Percentiles rank a stretch among this genome's conserved stretches.
Conservation (phyloP, 2,113 vertebrate species). For the Gasterosteus aculeatus region DNA sequence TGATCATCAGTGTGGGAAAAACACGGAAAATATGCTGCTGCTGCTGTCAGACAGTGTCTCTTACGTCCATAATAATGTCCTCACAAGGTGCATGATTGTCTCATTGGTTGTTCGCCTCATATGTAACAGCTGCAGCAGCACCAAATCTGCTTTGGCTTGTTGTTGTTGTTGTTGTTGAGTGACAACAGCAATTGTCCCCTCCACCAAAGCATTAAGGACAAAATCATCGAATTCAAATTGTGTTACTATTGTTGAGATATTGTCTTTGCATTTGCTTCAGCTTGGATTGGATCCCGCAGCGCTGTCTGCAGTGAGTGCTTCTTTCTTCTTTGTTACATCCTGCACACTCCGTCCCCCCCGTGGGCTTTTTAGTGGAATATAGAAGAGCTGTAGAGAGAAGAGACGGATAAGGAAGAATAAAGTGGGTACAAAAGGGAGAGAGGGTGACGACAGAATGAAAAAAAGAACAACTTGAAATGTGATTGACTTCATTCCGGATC, state of each 20-base stretch:
- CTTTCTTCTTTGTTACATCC: conserved; percentile 35
- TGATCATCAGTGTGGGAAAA: neutral
- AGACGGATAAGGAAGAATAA: conserved; percentile 8
- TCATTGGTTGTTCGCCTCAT: conserved; percentile 9
- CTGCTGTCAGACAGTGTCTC: conserved; percentile 42
- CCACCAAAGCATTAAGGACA: conserved; percentile 60
- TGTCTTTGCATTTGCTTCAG: conserved; percentile 64
- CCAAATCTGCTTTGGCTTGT: conserved; percentile 51
- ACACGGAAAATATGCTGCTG: conserved; percentile 15
- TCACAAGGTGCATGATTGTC: conserved; percentile 51
- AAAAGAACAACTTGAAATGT: conserved; percentile 38
- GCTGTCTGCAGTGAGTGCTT: conserved; percentile 25
- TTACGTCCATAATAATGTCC: conserved; percentile 68
- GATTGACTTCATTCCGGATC: conserved; percentile 55
- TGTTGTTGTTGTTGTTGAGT: conserved; percentile 48
- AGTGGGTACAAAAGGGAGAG: neutral
- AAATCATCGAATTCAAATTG: conserved; percentile 63
- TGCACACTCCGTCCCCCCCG: neutral
- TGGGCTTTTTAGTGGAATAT: conserved; percentile 29
- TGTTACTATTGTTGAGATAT: conserved; percentile 44
- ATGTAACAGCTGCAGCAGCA: conserved; percentile 21
- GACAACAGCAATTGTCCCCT: conserved; percentile 23
- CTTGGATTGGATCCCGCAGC: conserved; percentile 52
- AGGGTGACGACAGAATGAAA: neutral
- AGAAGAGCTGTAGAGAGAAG: conserved; percentile 21